Conservation (phyloP, 1,140 invertebrate genomes). For the Limonius californicus region DNA sequence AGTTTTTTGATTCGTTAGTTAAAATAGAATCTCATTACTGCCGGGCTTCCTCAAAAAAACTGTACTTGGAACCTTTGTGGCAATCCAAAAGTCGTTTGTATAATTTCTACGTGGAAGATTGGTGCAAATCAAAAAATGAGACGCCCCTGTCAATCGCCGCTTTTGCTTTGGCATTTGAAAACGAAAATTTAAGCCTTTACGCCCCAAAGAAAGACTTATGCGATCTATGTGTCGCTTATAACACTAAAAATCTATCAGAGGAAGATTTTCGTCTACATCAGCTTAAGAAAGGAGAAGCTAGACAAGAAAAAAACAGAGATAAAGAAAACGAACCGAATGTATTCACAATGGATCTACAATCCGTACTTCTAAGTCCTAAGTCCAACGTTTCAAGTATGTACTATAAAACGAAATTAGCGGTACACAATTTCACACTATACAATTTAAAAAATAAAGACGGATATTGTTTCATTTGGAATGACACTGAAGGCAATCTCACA, state of each 20-base stretch:
- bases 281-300: constrained; percentile 23
- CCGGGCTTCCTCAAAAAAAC: constrained; percentile 29
- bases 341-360: constrained; percentile 24
- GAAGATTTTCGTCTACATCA: constrained; percentile 19
- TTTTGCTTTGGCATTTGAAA: constrained; percentile 18
- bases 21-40: constrained; percentile 39
- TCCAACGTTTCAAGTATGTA: constrained; percentile 22
- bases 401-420: constrained; percentile 17
- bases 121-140: constrained; percentile 21
- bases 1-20: not conserved
- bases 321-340: constrained; percentile 19
- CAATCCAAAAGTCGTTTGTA: constrained; percentile 35
- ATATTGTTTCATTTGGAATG: constrained; percentile 24
- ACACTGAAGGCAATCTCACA: constrained; percentile 16
- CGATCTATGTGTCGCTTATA: constrained; percentile 24
- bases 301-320: constrained; percentile 27
- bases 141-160: constrained; percentile 1
- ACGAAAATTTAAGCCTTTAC: constrained; percentile 24
- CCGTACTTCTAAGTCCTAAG: constrained; percentile 17
- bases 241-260: constrained; percentile 24
- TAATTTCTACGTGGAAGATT: constrained; percentile 31
- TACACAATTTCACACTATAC: constrained; percentile 16
- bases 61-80: constrained; percentile 35
- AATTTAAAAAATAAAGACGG: constrained; percentile 19
- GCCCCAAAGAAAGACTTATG: constrained; percentile 24